phyloP scores from a whole-genome alignment of 2,888 invertebrate genomes.

The Spodoptera littoralis region DNA sequence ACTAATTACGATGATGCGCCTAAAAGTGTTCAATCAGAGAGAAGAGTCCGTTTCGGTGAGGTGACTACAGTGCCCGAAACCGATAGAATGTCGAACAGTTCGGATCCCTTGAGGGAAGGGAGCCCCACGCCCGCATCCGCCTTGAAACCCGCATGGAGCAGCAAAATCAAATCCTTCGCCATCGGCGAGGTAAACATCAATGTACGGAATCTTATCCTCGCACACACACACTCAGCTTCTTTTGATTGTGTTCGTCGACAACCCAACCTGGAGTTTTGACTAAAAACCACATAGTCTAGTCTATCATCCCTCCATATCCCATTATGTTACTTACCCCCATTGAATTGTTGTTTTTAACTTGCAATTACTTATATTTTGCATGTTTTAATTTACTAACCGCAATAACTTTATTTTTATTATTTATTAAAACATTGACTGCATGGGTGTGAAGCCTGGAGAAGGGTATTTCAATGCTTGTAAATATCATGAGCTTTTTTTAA shows the following conservation, averaged over 20 bases:
- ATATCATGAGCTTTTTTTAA: conserved; percentile 83
- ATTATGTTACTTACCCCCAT: conserved; percentile 77
- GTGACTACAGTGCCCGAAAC: conserved; percentile 80
- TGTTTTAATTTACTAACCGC: conserved; percentile 76
- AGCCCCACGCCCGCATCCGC: conserved; percentile 76
- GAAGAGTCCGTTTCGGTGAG: conserved; percentile 86
- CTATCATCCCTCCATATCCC: conserved; percentile 76
- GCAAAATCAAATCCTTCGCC: conserved; percentile 88
- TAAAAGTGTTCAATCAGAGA: conserved; percentile 83
- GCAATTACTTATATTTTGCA: conserved; percentile 86
- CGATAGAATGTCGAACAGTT: conserved; percentile 78
- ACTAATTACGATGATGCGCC: conserved; percentile 70
- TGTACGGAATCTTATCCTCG: conserved; percentile 83
- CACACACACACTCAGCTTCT: conserved; percentile 81
- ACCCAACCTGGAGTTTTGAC: conserved; percentile 74
- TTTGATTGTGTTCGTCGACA: conserved; percentile 88
- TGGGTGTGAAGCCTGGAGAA: conserved; percentile 84
- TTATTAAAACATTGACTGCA: conserved; percentile 80
- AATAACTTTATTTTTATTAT: conserved; percentile 71
- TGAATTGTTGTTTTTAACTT: conserved; percentile 75
- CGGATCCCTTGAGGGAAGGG: conserved; percentile 77
- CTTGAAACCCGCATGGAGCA: conserved; percentile 86
- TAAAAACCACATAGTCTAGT: conserved; percentile 72
- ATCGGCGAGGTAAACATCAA: conserved; percentile 88
- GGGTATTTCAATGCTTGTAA: conserved; percentile 83